Base-by-base conservation (phyloP, 2,113 vertebrate species). In the Chaetura pelagica region DNA sequence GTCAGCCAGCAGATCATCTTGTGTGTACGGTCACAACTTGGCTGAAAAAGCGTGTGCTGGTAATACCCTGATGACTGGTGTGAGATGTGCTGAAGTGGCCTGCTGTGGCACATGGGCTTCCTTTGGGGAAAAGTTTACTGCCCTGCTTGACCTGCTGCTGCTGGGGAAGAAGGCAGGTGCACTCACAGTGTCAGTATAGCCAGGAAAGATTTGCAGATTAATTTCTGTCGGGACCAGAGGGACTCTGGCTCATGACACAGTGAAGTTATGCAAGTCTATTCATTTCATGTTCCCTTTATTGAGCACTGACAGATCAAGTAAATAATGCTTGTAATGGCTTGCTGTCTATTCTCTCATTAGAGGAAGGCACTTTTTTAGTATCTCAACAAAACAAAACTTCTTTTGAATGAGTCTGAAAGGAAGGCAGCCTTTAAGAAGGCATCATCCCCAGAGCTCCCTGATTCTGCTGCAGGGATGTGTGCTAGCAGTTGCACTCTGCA, bases 161-260 rank as follows among this genome's bases (percentile, higher is more conserved):
- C 27, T 54, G 74, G 52, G 72, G 59, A 29, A 2, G 52, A 17
- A 30, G 35, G n/a, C 23, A 12, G 16, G 40, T 61, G 44, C 46
- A 2, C 42, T 69, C 13, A 2, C 0, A 2, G 11, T 3, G 3
- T 71, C 5, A 0, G 48, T 51, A 7, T 1, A n/a, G 6, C 32
- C 1, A 0, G 8, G 44, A 14, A 4, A 55, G 75, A 55, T 69
- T 46, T 42, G n/a, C 14, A 11, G 83, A n/a, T 68, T 24, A 2
- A 2, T 64, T 75, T 63, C 42, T 63, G n/a, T 34, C 4, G 6
- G 73, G 58, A 5, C 38, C 68, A 75, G 62, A 35, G 68, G 23
- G 51, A 27, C 61, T 21, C 81, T 38, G 49, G 61, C 77, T 88
- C 15, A 0, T 10, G 72, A n/a, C 48, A 20, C 32, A 7, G 30